Conservation (phyloP, 2,888 invertebrate genomes). For the Phragmatobia fuliginosa region DNA sequence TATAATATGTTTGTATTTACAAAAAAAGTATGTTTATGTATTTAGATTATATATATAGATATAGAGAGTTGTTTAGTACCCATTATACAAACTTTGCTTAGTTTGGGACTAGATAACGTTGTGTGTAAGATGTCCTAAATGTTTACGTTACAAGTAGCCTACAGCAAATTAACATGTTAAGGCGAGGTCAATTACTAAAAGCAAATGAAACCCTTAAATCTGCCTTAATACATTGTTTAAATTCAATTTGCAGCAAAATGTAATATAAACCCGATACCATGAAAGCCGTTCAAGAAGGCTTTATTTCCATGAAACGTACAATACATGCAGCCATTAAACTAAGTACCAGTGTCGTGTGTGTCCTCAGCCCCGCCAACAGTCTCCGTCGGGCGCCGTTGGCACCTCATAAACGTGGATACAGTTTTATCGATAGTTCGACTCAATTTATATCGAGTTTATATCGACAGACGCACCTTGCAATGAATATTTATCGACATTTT, state of each 20-base stretch:
- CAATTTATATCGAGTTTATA: constrained; percentile 35
- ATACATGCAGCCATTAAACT: constrained; percentile 7
- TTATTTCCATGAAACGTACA: constrained; percentile 6
- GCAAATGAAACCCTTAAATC: background rate
- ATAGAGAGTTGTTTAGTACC: too few species aligned
- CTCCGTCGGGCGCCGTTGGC: constrained; percentile 46
- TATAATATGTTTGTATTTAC: too few species aligned
- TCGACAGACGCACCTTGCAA: constrained; percentile 35
- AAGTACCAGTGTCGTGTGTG: constrained; percentile 1
- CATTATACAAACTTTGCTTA: too few species aligned
- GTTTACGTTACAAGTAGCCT: too few species aligned
- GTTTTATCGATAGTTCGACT: constrained; percentile 55
- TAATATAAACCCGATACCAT: background rate
- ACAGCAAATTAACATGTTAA: too few species aligned
- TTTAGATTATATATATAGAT: too few species aligned
- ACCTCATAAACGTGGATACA: constrained; percentile 57
- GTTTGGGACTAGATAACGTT: too few species aligned
- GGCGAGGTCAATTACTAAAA: background rate
- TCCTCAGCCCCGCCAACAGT: constrained; percentile 18
- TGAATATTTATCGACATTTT: constrained; percentile 44
- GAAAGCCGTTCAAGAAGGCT: background rate
- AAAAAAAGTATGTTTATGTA: too few species aligned
- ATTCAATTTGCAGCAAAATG: background rate
- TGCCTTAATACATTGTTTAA: background rate
- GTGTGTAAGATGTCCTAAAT: too few species aligned